A percentile compares a stretch with the other conserved stretches of the same genome.
Evolutionary conservation across 2,797 vertebrate species (phyloP).

Genomic region (Urosaurus nigricauda): DNA sequence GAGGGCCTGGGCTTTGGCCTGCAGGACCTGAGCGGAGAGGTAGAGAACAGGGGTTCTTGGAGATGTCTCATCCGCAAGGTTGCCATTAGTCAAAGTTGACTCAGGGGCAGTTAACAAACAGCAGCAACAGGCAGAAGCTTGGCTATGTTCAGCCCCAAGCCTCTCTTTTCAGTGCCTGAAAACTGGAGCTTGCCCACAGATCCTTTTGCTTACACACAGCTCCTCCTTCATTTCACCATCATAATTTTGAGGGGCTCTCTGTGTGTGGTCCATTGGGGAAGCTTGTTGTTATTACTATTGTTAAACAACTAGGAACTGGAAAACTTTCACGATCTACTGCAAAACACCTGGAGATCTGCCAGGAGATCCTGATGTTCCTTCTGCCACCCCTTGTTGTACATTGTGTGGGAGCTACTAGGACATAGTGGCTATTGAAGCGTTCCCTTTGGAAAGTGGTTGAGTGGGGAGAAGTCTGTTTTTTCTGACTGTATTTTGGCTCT

Average conservation of each 20-base stretch:
- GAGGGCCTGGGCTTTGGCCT: too few relatives aligned
- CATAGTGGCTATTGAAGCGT: background rate
- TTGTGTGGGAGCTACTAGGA: background rate
- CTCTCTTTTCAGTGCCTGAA: background rate
- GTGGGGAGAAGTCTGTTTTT: background rate
- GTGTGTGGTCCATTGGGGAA: too few relatives aligned
- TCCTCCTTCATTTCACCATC: background rate
- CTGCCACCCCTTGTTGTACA: background rate
- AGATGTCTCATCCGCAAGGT: too few relatives aligned
- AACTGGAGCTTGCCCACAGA: background rate
- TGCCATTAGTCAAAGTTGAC: too few relatives aligned
- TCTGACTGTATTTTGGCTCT: background rate
- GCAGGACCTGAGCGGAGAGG: too few relatives aligned
- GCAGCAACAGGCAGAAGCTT: background rate
- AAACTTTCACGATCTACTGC: background rate
- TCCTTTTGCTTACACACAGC: background rate
- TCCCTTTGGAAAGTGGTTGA: background rate
- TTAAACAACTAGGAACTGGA: background rate
- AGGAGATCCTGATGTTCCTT: background rate
- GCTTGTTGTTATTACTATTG: background rate
- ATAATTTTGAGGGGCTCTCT: background rate
- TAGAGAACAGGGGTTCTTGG: too few relatives aligned
- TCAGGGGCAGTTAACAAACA: too few relatives aligned
- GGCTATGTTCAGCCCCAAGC: background rate
- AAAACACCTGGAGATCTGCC: too few relatives aligned